These are phyloP conservation scores for Plumapathes pennacea DNA, from an alignment of 92 coral and sea anemone species.

Conservation along the genomic window DNA sequence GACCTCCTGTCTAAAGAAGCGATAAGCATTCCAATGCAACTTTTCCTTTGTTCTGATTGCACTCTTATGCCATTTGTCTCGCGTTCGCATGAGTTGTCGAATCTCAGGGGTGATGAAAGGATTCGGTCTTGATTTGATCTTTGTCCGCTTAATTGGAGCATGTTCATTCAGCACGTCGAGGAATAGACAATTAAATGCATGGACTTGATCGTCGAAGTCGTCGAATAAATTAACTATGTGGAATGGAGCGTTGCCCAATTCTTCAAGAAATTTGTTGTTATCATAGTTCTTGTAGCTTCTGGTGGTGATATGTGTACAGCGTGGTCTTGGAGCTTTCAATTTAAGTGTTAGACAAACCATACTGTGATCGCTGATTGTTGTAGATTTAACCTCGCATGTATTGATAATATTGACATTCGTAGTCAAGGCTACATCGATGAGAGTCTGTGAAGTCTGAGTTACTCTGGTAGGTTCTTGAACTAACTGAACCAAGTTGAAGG, in stretches of 20 bases:
- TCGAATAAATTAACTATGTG: conserved; percentile 36
- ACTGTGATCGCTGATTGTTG: conserved; percentile 3
- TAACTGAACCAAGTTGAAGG: conserved; percentile 10
- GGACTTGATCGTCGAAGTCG: conserved; percentile 37
- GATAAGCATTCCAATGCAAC: conserved; percentile 56
- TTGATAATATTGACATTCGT: conserved; percentile 21
- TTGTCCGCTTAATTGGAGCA: conserved; percentile 36
- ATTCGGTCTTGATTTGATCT: conserved; percentile 37
- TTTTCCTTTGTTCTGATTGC: conserved; percentile 28
- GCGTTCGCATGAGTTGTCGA: conserved; percentile 28
- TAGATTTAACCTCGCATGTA: background rate
- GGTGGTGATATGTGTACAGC: conserved; percentile 27
- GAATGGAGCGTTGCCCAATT: conserved; percentile 37
- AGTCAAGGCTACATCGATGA: conserved; percentile 33
- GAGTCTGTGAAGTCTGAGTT: conserved; percentile 17
- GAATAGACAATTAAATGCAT: conserved; percentile 48
- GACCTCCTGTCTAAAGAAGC: conserved; percentile 48
- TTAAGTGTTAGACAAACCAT: background rate
- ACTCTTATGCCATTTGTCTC: conserved; percentile 38
- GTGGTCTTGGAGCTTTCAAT: conserved; percentile 14
- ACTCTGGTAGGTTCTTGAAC: conserved; percentile 18
- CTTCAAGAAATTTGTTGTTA: conserved; percentile 8
- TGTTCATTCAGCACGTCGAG: conserved; percentile 33
- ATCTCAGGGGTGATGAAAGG: conserved; percentile 42
- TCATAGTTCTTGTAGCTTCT: conserved; percentile 44